Evolutionary conservation across 1,140 invertebrate species (phyloP).

Genomic region (Arion vulgaris): DNA sequence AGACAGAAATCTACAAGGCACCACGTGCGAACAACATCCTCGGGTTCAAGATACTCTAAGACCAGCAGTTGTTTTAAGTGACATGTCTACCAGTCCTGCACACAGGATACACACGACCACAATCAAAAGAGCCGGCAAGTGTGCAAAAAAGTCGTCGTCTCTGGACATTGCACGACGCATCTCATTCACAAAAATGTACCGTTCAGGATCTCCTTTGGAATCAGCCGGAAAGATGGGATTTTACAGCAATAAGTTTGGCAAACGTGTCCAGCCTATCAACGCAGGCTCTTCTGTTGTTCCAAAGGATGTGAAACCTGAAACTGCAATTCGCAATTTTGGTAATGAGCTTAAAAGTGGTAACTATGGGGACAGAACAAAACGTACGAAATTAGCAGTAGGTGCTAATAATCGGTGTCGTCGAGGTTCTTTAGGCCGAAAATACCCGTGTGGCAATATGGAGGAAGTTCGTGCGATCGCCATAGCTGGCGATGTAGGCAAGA

Average conservation of each 20-base stretch:
- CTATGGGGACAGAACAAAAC: neutral
- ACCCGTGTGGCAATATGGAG: neutral
- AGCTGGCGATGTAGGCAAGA: neutral
- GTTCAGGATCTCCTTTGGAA: neutral
- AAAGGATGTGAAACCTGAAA: too few relatives aligned
- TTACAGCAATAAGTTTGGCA: neutral
- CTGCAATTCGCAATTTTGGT: neutral
- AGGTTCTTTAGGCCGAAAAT: neutral
- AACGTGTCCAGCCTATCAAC: neutral
- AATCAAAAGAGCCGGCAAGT: neutral
- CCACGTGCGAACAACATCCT: too few relatives aligned
- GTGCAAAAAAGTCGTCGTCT: neutral
- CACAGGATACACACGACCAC: neutral
- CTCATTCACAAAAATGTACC: neutral
- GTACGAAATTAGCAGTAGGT: neutral
- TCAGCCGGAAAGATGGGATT: neutral
- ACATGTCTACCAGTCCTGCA: neutral
- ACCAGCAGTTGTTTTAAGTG: neutral
- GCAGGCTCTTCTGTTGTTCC: neutral
- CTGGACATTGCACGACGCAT: neutral
- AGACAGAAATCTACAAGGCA: too few relatives aligned
- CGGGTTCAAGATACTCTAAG: neutral
- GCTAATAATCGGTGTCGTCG: neutral
- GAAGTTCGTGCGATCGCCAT: neutral
- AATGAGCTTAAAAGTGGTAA: neutral